Percentiles rank a stretch among this genome's conserved stretches.
phyloP scores from a whole-genome alignment of 2,113 vertebrate species.

The Syngnathus floridae region DNA sequence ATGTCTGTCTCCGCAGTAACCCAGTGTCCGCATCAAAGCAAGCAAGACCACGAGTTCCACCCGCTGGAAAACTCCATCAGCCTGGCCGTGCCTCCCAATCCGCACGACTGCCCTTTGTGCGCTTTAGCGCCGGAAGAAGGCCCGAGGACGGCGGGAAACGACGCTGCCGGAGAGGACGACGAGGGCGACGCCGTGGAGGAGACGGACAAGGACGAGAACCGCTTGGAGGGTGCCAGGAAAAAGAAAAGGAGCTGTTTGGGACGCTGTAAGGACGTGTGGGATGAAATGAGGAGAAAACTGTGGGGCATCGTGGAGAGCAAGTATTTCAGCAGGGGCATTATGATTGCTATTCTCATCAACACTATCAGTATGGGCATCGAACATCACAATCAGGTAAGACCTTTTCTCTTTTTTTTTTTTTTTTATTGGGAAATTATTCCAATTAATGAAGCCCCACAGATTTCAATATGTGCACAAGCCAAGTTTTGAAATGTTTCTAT shows the following conservation, averaged over 20 bases:
- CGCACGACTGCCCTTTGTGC: constrained; percentile 79
- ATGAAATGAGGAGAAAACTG: constrained; percentile 80
- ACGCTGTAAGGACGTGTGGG: constrained; percentile 42
- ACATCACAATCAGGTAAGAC: constrained; percentile 89
- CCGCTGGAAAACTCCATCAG: constrained; percentile 75
- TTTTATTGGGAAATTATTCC: too few species aligned
- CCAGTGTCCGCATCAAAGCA: constrained; percentile 77
- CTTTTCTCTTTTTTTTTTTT: neutral
- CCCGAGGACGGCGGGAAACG: constrained; percentile 22
- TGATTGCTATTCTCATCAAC: constrained; percentile 97
- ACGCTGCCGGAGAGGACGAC: constrained; percentile 29
- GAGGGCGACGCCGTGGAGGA: constrained; percentile 58
- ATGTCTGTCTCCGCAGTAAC: constrained; percentile 51
- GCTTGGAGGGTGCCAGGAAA: constrained; percentile 47
- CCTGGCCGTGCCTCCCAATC: constrained; percentile 73
- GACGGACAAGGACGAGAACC: constrained; percentile 61
- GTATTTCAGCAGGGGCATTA: constrained; percentile 96
- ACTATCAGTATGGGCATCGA: constrained; percentile 99
- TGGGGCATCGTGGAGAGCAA: constrained; percentile 97
- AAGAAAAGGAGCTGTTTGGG: constrained; percentile 52
- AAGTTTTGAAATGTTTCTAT: neutral
- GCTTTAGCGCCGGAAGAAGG: constrained; percentile 57
- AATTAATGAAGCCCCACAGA: neutral
- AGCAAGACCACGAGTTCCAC: constrained; percentile 66
- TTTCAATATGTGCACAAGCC: neutral